These are phyloP conservation scores for Neomonachus schauinslandi DNA, from an alignment of 2,113 vertebrate genomes.

Conservation along the genomic window DNA sequence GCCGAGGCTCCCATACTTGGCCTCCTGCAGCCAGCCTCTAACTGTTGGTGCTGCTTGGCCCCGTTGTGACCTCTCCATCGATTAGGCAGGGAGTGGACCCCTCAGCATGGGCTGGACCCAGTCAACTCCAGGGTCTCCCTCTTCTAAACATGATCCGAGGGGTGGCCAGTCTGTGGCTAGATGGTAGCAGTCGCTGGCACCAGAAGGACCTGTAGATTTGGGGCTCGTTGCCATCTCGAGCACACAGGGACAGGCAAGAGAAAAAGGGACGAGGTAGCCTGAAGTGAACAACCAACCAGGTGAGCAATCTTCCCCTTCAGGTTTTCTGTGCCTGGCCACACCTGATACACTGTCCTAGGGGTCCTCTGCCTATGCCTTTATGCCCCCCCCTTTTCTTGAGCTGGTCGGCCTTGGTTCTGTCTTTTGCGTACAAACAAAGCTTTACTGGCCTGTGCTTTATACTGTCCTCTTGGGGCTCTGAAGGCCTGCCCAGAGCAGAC, in stretches of 20 bases:
- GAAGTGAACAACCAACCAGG: background rate
- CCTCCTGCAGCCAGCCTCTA: background rate
- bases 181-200: background rate
- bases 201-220: background rate
- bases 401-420: background rate
- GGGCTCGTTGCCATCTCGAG: background rate
- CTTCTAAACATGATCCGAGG: background rate
- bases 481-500: background rate
- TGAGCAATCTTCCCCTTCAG: fast-evolving
- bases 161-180: background rate
- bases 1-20: background rate
- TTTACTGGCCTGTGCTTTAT: background rate
- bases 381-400: background rate
- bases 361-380: background rate
- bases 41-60: background rate
- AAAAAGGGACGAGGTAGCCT: background rate
- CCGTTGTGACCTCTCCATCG: background rate
- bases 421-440: background rate
- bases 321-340: background rate
- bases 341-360: background rate
- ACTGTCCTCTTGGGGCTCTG: background rate
- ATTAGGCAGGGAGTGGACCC: background rate
- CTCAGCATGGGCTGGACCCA: background rate
- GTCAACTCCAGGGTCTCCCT: background rate
- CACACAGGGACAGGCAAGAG: background rate